Percentiles rank a stretch among this genome's conserved stretches.
Evolutionary conservation across 2,797 vertebrate genomes (phyloP).

Genomic region (Myotis daubentonii): DNA sequence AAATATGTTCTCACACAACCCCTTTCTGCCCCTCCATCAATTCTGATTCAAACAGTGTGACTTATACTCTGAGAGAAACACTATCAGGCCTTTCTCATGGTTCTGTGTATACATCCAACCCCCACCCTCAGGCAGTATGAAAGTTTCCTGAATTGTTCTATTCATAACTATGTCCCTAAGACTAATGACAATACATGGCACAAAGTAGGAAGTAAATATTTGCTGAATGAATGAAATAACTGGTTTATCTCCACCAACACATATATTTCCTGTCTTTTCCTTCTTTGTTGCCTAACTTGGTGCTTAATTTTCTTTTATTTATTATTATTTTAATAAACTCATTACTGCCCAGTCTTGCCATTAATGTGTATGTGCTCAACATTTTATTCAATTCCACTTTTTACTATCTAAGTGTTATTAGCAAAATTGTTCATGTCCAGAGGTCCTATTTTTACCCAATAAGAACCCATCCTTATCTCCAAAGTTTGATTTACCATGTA

Average conservation of each 20-base stretch:
- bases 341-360: not conserved
- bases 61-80: not conserved
- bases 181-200: not conserved
- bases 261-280: not conserved
- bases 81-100: not conserved
- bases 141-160: not conserved
- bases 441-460: not conserved
- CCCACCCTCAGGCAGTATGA: not conserved
- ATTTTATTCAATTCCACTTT: not conserved
- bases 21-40: not conserved
- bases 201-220: not conserved
- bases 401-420: not conserved
- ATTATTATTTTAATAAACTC: conserved; percentile 1
- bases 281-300: not conserved
- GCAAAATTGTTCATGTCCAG: not conserved
- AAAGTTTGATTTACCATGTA: not conserved
- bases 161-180: not conserved
- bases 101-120: not conserved
- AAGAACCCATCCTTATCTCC: not conserved
- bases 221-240: not conserved
- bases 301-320: not conserved
- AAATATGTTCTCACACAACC: not conserved
- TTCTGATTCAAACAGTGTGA: not conserved
- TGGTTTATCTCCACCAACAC: not conserved
- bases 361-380: not conserved